phyloP scores from a whole-genome alignment of 2,888 invertebrate genomes.

The Xylota sylvarum region DNA sequence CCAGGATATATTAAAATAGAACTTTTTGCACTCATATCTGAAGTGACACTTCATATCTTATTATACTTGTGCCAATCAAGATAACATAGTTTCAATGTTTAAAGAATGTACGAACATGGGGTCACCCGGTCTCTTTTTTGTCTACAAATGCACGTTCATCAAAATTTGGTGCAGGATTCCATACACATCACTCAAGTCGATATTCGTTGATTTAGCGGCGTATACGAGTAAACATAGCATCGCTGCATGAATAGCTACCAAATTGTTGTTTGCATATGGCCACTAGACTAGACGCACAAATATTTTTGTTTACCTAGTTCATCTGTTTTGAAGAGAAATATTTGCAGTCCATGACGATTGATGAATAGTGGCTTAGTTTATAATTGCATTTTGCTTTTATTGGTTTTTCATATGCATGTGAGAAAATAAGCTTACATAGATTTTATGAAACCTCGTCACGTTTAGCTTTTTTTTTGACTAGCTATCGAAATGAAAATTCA shows the following conservation, averaged over 20 bases:
- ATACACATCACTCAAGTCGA: not conserved
- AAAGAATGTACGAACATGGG: too few relatives aligned
- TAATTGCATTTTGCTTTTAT: not conserved
- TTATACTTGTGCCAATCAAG: not conserved
- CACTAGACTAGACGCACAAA: slow-evolving; percentile 4
- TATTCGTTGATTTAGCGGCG: slow-evolving; percentile 11
- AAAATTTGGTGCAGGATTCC: too few relatives aligned
- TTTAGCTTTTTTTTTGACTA: not conserved
- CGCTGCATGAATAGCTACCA: not conserved
- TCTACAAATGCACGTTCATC: too few relatives aligned
- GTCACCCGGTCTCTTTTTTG: too few relatives aligned
- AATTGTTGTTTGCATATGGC: not conserved
- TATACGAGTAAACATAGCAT: slow-evolving; percentile 17
- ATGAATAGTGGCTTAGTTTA: not conserved
- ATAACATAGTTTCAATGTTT: not conserved
- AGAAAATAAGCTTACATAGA: not conserved
- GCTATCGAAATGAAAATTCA: not conserved
- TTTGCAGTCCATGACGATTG: slow-evolving; percentile 25
- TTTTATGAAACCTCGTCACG: not conserved
- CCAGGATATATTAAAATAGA: slow-evolving; percentile 3
- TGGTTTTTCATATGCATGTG: not conserved
- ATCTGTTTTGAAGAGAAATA: slow-evolving; percentile 16
- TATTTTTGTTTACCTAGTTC: slow-evolving; percentile 22
- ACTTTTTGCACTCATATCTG: not conserved
- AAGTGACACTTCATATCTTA: not conserved